Evolutionary conservation across 1,140 invertebrate genomes (phyloP), one percentile per base, ranked within the genome.

Genomic region (Temnothorax nylanderi): DNA sequence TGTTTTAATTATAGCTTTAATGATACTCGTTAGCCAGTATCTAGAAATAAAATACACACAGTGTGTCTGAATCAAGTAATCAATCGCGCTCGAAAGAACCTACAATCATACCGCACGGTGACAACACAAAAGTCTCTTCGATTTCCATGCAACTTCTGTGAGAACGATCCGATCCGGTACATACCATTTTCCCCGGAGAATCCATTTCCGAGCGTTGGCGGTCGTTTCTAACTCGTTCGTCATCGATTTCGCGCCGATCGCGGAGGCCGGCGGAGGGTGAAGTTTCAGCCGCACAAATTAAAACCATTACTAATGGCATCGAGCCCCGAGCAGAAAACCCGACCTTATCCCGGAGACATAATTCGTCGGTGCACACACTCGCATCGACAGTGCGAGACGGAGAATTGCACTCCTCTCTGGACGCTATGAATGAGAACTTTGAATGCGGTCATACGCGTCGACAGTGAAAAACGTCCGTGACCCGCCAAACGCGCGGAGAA

Each of bases 271-370:
- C 34, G 44, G 51, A 65, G 71, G 74, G 10, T 44, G 74, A 85
- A 85, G 58, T 85, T 78, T 78, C 47, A 51, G 65, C 80, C 56
- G 65, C 47, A 58, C 47, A 88, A 90, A 91, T 91, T 91, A 88
- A 86, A 90, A 88, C 64, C 77, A 84, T 88, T 82, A 80, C 76
- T 88, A 89, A 88, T 88, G 86, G 88, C 86, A 65, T 34, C 65
- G 74, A 65, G 54, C 51, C 37, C 26, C 47, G 41, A 18, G 49
- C 21, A 47, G 75, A 8, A 21, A 69, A 51, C 21, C 32, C 51
- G 7, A 21, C 10, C 47, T 60, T 51, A 34, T 64, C 49, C 67
- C 21, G 16, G 49, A 78, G 67, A 86, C 64, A 89, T 86, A 80
- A 89, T 89, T 78, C 54, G 34, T 71, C 54, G 86, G 58, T 37